Percentiles rank a stretch among this genome's conserved stretches.
Conservation (phyloP, 2,113 vertebrate species). For the human (Homo sapiens) region GRCh38 chr13:74317501-74318000, state of each 20-base stretch:
- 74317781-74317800: not conserved
- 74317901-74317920: not conserved
- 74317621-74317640: not conserved
- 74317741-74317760: conserved; percentile 6
- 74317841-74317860: not conserved
- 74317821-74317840: not conserved
- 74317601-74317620: not conserved
- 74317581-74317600: conserved; percentile 2
- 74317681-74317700: not conserved
- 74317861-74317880: not conserved
- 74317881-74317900: not conserved
- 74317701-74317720: conserved; percentile 3
- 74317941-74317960: not conserved
- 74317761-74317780: not conserved
- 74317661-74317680: not conserved
- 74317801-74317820: conserved; percentile 30
- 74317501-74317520: not conserved
- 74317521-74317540: not conserved
- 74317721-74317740: conserved; percentile 20
- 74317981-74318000: not conserved
- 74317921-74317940: not conserved
- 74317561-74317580: not conserved
- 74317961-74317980: not conserved
- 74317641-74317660: not conserved
- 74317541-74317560: not conserved